Evolutionary conservation across 2,113 vertebrate species (phyloP).

Genomic region (Ciconia maguari): DNA sequence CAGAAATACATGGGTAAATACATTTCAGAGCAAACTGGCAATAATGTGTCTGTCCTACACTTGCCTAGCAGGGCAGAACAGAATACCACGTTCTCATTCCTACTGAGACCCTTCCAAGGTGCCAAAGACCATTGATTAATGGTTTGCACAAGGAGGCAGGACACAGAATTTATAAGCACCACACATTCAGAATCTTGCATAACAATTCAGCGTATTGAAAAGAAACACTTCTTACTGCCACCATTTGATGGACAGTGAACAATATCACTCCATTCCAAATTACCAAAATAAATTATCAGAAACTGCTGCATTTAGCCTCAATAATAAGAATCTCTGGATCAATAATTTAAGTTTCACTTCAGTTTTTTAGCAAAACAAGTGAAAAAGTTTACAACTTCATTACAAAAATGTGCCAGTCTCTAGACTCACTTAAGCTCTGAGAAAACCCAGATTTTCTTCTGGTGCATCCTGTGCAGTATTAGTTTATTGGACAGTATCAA

Average conservation of each 20-base stretch:
- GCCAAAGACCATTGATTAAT: neutral
- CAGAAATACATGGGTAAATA: neutral
- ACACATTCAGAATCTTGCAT: neutral
- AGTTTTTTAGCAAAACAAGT: neutral
- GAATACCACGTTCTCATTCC: neutral
- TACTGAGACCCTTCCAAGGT: neutral
- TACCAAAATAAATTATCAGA: neutral
- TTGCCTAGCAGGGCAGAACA: neutral
- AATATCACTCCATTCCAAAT: neutral
- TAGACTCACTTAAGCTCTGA: neutral
- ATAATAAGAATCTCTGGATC: neutral
- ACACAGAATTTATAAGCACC: neutral
- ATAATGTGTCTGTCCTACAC: neutral
- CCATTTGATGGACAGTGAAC: neutral
- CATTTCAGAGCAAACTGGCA: neutral
- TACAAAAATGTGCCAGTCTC: neutral
- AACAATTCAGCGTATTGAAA: neutral
- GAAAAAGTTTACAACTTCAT: neutral
- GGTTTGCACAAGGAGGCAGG: neutral
- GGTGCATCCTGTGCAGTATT: neutral
- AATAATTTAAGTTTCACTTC: neutral
- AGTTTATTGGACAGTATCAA: neutral
- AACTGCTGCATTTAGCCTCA: neutral
- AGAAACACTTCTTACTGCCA: neutral
- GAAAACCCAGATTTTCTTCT: neutral